Evolutionary conservation across 2,797 vertebrate genomes (phyloP).

Genomic region (Pangasius djambal): DNA sequence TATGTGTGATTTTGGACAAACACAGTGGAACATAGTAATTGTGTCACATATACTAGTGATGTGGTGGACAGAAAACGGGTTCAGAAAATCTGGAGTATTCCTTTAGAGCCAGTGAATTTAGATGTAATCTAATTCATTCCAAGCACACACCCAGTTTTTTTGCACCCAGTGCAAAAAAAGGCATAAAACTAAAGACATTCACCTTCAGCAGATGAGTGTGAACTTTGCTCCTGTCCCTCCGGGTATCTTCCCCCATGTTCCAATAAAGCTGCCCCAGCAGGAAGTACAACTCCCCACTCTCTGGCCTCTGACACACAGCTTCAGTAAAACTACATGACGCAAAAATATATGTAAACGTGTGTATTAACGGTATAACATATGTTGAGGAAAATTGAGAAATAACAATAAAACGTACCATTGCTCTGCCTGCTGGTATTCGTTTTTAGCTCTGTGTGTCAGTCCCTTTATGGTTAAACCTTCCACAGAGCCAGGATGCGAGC

Average conservation of each 20-base stretch:
- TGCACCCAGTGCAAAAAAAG: background rate
- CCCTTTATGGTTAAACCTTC: constrained; percentile 81
- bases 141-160: background rate
- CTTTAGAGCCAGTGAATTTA: background rate
- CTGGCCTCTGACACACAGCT: constrained; percentile 77
- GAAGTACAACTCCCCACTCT: constrained; percentile 83
- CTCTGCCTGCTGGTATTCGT: constrained; percentile 83
- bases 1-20: no score
- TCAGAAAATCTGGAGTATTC: background rate
- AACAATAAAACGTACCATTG: constrained; percentile 73
- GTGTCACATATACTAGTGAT: no score
- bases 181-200: background rate
- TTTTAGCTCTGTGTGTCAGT: constrained; percentile 74
- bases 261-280: constrained; percentile 88
- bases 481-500: constrained; percentile 77
- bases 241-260: constrained; percentile 89
- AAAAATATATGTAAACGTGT: background rate
- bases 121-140: background rate
- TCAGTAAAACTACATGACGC: constrained; percentile 79
- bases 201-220: constrained; percentile 92
- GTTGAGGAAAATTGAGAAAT: background rate
- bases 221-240: constrained; percentile 86
- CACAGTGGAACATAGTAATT: no score
- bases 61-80: background rate
- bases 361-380: background rate